Conservation (phyloP, 2,113 vertebrate species). For the Indicator maculatus region DNA sequence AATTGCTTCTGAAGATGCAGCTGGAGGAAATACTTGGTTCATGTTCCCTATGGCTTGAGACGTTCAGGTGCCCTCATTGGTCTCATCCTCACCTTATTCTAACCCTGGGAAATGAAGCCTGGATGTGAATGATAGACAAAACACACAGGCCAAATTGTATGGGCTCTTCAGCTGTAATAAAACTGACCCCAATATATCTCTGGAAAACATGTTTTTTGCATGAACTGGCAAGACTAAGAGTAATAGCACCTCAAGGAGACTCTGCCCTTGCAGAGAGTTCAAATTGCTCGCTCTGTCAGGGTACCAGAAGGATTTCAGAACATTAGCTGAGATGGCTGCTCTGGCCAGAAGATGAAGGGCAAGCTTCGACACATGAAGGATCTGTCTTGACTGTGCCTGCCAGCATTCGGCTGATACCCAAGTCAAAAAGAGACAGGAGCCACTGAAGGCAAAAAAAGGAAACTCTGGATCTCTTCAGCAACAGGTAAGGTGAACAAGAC, state of each 20-base stretch:
- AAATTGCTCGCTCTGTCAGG: neutral
- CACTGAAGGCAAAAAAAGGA: neutral
- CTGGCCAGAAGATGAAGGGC: neutral
- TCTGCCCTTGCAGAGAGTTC: conserved; percentile 19
- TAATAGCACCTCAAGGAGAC: conserved; percentile 44
- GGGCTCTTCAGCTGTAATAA: neutral
- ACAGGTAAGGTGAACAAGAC: conserved; percentile 7
- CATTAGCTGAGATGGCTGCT: neutral
- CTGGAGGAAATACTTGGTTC: neutral
- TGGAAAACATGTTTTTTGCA: neutral
- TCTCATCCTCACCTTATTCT: neutral
- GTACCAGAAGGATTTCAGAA: neutral
- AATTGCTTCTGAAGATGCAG: neutral
- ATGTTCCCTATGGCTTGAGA: neutral
- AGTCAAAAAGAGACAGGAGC: conserved; percentile 8
- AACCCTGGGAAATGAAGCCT: neutral
- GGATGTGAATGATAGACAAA: neutral
- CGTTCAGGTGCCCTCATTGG: neutral
- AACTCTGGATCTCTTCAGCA: neutral
- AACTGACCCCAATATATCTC: neutral
- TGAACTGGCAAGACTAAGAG: neutral
- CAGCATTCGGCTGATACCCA: neutral
- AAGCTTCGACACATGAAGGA: neutral
- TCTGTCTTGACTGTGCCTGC: neutral
- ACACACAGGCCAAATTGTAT: neutral